Percentiles rank a stretch among this genome's conserved stretches.
Conservation (phyloP, 2,888 invertebrate genomes). For the Andrena dorsata region DNA sequence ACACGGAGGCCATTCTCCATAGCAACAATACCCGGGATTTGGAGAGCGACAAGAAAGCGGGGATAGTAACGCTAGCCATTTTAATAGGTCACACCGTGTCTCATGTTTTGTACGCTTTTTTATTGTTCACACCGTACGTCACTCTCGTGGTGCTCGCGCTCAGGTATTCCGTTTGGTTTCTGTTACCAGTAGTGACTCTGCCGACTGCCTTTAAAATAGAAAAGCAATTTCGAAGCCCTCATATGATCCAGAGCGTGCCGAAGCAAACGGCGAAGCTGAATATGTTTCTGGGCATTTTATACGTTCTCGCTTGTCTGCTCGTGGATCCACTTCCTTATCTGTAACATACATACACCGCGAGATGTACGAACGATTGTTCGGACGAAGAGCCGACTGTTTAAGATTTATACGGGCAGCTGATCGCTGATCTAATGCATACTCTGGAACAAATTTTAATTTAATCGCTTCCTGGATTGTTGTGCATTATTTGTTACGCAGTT, state of each 20-base stretch:
- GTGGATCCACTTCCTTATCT: slow-evolving; percentile 82
- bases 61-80: slow-evolving; percentile 98
- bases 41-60: slow-evolving; percentile 94
- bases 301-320: slow-evolving; percentile 91
- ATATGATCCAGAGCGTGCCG: slow-evolving; percentile 93
- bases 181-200: slow-evolving; percentile 94
- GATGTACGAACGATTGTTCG: slow-evolving; percentile 8
- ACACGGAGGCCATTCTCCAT: slow-evolving; percentile 97
- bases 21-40: slow-evolving; percentile 97
- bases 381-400: slow-evolving; percentile 1
- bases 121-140: slow-evolving; percentile 96
- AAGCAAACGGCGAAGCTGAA: slow-evolving; percentile 95
- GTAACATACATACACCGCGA: slow-evolving; percentile 60
- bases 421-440: slow-evolving; percentile 25
- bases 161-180: slow-evolving; percentile 94
- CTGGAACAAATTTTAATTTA: slow-evolving; percentile 23
- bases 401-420: slow-evolving; percentile 47
- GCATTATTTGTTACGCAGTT: slow-evolving; percentile 11
- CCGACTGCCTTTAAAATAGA: slow-evolving; percentile 96
- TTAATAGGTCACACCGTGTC: slow-evolving; percentile 96
- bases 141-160: slow-evolving; percentile 94
- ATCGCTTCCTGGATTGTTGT: slow-evolving; percentile 32
- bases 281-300: slow-evolving; percentile 95
- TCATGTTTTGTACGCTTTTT: slow-evolving; percentile 94
- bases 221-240: slow-evolving; percentile 92